These are phyloP conservation scores for Phymorhynchus buccinoides DNA, from an alignment of 1,140 invertebrate species.

Conservation along the genomic window DNA sequence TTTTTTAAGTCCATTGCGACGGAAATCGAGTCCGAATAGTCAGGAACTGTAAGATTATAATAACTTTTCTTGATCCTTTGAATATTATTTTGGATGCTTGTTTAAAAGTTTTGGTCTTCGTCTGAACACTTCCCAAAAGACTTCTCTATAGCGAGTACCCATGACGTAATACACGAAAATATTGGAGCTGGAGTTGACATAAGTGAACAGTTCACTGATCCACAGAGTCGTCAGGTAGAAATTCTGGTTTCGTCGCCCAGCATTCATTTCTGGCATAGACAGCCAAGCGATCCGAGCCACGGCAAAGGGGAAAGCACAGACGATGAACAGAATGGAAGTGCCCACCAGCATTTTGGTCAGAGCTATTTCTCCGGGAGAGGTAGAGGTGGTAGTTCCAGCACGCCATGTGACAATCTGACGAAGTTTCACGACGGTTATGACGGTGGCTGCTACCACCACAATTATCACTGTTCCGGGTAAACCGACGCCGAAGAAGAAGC, in stretches of 20 bases:
- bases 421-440: not conserved
- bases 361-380: not conserved
- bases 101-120: too few relatives aligned
- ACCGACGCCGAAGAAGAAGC: not conserved
- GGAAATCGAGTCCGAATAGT: too few relatives aligned
- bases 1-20: too few relatives aligned
- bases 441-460: not conserved
- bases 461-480: not conserved
- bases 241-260: not conserved
- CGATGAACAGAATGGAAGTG: not conserved
- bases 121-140: not conserved
- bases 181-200: not conserved
- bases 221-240: not conserved
- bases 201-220: not conserved
- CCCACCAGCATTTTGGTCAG: slow-evolving; percentile 9
- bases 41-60: too few relatives aligned
- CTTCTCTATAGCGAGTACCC: not conserved
- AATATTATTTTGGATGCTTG: too few relatives aligned
- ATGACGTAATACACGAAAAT: slow-evolving; percentile 1
- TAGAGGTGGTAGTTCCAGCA: not conserved
- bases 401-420: not conserved
- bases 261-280: not conserved
- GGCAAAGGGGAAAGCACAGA: slow-evolving; percentile 1
- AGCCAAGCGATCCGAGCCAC: not conserved
- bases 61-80: too few relatives aligned